Base-by-base conservation (phyloP, 2,888 invertebrate genomes). In the Aphrophora alni region DNA sequence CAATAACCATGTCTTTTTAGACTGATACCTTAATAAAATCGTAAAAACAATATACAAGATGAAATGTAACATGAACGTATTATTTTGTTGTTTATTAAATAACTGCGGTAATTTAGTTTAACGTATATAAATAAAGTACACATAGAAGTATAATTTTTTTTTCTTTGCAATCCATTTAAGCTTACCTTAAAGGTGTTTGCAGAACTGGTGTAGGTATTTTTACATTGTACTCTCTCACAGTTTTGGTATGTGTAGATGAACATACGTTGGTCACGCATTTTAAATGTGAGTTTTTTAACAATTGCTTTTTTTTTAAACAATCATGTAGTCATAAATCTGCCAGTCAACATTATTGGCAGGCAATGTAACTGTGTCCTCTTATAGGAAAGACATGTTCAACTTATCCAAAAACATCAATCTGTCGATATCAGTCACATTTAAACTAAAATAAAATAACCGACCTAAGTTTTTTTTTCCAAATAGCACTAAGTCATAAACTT, bases 321-420 rank as follows among this genome's bases (percentile, higher is more conserved):
- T 33, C 33, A 38, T 80, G 71, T 38, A 80, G 38, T 80, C 76
- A 71, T n/a, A 80, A 71, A 80, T 8, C 27, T 10, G 7, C 80
- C 80, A 80, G 27, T 80, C 75, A 25, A 33, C 33, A 33, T 8
- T 8, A 8, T 33, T 8, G 33, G 33, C 5, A 33, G 33, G 33
- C 33, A n/a, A 80, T 80, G 27, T 75, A 80, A 44, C 80, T 80
- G 21, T 79, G 79, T 25, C 80, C 80, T 38, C 80, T 75, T 25
- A 80, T 80, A 7, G 71, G 80, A 24, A 80, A 80, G 70, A 17
- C 21, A 33, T 75, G 75, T 25, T 80, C 70, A 38, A 75, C n/a
- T 10, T 38, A 0, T 24, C 26, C 69, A 75, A 80, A 80, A 76
- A n/a, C 75, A n/a, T n/a, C n/a, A n/a, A n/a, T n/a, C n/a, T n/a